phyloP scores from a whole-genome alignment of 2,888 invertebrate species.

The Petrolisthes manimaculis region DNA sequence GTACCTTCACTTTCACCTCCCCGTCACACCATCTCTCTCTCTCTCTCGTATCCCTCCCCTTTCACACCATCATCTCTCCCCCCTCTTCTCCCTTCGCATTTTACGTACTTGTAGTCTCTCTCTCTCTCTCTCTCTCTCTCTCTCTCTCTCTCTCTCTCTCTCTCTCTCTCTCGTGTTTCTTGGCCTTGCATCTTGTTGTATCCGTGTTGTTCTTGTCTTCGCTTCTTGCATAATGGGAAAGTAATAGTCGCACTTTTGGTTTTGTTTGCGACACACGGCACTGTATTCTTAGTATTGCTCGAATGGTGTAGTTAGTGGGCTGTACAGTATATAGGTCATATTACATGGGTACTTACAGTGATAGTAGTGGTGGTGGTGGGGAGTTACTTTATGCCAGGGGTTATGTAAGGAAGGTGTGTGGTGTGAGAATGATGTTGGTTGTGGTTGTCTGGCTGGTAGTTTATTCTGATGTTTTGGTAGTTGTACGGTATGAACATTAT shows the following conservation, averaged over 20 bases:
- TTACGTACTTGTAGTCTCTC: not conserved
- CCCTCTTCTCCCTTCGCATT: not conserved
- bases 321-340: not conserved
- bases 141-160: constrained; percentile 24
- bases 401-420: not conserved
- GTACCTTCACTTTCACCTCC: not conserved
- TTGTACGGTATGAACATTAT: too few species aligned
- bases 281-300: too few species aligned
- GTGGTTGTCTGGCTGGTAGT: not conserved
- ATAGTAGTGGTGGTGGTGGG: constrained; percentile 14
- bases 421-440: not conserved
- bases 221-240: too few species aligned
- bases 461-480: too few species aligned
- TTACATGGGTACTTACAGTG: not conserved
- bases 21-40: not conserved
- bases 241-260: too few species aligned
- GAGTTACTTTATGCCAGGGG: not conserved
- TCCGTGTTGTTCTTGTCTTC: too few species aligned
- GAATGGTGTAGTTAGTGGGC: too few species aligned
- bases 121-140: constrained; percentile 1
- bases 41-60: not conserved
- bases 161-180: not conserved
- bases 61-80: not conserved
- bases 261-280: too few species aligned
- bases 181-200: not conserved